These are phyloP conservation scores for Himantopus leucocephalus DNA, from an alignment of 2,113 vertebrate species.

Conservation along the genomic window DNA sequence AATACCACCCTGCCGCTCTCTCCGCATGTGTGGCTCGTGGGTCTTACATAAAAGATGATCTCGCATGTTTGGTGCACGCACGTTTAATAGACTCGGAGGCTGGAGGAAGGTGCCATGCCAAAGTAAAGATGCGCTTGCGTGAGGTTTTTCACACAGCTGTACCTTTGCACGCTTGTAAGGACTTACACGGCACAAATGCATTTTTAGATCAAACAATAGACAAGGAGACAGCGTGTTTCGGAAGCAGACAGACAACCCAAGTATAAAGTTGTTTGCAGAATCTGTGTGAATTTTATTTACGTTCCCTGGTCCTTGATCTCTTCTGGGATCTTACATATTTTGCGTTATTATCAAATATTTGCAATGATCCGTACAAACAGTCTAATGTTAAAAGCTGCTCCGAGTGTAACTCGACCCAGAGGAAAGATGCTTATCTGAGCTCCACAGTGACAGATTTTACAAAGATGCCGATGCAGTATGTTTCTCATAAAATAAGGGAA, in stretches of 20 bases:
- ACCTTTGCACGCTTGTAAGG: not conserved
- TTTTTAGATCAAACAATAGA: not conserved
- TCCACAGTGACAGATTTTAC: conserved; percentile 38
- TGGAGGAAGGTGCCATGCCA: not conserved
- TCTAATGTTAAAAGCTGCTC: conserved; percentile 65
- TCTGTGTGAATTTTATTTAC: not conserved
- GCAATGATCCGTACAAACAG: conserved; percentile 66
- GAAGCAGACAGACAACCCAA: not conserved
- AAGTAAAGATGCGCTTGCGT: not conserved
- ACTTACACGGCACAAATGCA: not conserved
- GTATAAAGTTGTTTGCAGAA: not conserved
- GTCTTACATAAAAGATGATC: not conserved
- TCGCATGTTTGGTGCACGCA: not conserved
- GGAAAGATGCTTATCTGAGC: conserved; percentile 66
- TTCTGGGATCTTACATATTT: conserved; percentile 61
- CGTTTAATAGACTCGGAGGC: not conserved
- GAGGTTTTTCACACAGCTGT: not conserved
- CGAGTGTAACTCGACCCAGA: conserved; percentile 67
- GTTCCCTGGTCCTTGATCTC: not conserved
- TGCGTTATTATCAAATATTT: conserved; percentile 74
- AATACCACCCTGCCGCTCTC: not conserved
- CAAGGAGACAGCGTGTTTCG: not conserved
- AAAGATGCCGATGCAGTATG: not conserved
- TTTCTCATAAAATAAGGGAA: not conserved
- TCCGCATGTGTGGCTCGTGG: not conserved